Conservation (phyloP, 2,113 vertebrate species). For the Chlorodrepanis virens region DNA sequence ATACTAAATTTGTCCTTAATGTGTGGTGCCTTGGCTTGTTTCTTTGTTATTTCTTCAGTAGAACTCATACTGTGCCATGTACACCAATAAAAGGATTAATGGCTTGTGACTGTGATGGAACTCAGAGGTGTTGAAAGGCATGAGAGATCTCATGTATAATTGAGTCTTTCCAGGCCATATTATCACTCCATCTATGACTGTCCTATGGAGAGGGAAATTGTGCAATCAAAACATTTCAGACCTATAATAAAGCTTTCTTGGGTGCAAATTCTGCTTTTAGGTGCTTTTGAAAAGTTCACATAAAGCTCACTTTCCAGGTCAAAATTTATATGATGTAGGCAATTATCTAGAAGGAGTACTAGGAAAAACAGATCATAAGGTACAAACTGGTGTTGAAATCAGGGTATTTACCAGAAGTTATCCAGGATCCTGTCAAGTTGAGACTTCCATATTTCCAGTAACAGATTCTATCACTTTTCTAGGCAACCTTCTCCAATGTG, state of each 20-base stretch:
- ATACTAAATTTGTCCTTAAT: not conserved
- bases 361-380: not conserved
- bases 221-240: not conserved
- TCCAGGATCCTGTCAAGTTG: not conserved
- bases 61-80: not conserved
- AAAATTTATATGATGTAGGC: not conserved
- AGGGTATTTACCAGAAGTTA: not conserved
- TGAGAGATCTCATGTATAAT: not conserved
- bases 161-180: not conserved
- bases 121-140: not conserved
- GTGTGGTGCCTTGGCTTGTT: not conserved
- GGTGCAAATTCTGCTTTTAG: not conserved
- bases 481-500: not conserved
- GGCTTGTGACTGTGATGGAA: conserved; percentile 5
- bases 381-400: not conserved
- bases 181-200: not conserved
- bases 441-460: not conserved
- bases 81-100: not conserved
- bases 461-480: not conserved
- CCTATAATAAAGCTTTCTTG: not conserved
- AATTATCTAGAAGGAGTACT: not conserved
- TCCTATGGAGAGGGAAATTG: not conserved
- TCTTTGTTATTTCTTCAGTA: not conserved
- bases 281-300: not conserved
- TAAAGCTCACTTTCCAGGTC: not conserved